Base-by-base conservation (phyloP, 2,113 vertebrate genomes). In the Gorilla gorilla region DNA sequence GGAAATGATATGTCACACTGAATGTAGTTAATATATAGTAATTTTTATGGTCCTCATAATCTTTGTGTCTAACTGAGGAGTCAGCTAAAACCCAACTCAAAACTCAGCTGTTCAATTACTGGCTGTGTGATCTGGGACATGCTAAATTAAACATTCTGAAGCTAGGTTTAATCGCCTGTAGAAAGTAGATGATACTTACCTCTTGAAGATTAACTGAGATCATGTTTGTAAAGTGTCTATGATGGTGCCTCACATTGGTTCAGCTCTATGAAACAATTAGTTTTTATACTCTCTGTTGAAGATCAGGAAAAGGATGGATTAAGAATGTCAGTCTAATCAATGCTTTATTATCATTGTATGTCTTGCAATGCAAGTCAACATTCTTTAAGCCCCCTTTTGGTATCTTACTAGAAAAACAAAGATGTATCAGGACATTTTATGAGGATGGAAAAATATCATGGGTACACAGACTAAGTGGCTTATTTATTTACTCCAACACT, bases 21-120 rank as follows among this genome's bases (percentile, higher is more conserved):
- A 82, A 92, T 68, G 11, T 3, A 38, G 20, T 78, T 43, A 52
- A 70, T 75, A 61, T 35, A 52, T 52, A 70, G 8, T 70, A 72
- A 79, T 38, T 72, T 66, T 79, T 52, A 81, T 48, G 6, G 18
- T 52, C 22, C 8, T 88, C 27, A 48, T 64, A 9, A 88, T 23
- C 27, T 27, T 84, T 79, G 6, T 81, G 20, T 59, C 64, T 81
- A 70, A 79, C 57, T 43, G 12, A 27, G 18, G 88, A 94, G 35
- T 7, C 32, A 90, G 68, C 72, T 45, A 80, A 64, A 93, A 48
- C 23, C 32, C n/a, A 96, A 76, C 32, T 93, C 73, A 95, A 87
- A 87, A 1, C 18, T 57, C 43, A 73, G 23, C 20, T 86, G 5
- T 92, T 81, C 12, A 8, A 35, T 8, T 79, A 72, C 6, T 16